A percentile compares a stretch with the other conserved stretches of the same genome.
Conservation (phyloP, 2,113 vertebrate genomes). For the Elgaria multicarinata region DNA sequence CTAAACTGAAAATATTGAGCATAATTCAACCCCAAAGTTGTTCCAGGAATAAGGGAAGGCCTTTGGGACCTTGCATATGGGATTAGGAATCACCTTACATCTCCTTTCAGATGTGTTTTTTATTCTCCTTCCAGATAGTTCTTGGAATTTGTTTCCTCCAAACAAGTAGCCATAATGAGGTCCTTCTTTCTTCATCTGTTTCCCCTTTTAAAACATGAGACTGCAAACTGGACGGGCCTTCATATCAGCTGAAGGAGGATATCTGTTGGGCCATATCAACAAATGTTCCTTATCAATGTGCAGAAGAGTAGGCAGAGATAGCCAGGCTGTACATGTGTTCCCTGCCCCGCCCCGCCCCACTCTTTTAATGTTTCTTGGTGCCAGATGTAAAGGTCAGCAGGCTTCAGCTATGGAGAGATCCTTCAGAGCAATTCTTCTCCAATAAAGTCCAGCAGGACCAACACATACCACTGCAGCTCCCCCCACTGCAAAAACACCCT, state of each 20-base stretch:
- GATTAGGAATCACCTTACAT: background rate
- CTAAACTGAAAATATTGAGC: constrained; percentile 44
- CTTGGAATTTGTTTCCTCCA: constrained; percentile 49
- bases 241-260: constrained; percentile 17
- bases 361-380: constrained; percentile 36
- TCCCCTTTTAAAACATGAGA: background rate
- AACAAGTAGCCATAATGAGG: background rate
- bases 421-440: constrained; percentile 40
- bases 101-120: background rate
- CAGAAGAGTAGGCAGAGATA: background rate
- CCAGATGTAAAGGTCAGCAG: constrained; percentile 38
- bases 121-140: constrained; percentile 6
- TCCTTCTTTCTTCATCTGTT: background rate
- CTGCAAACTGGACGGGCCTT: constrained; percentile 18
- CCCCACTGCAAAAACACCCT: background rate
- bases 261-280: background rate
- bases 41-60: constrained; percentile 1
- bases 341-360: constrained; percentile 48
- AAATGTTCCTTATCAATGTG: constrained; percentile 21
- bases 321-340: constrained; percentile 32
- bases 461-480: constrained; percentile 58
- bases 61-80: background rate
- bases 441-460: constrained; percentile 20
- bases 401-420: constrained; percentile 29
- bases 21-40: background rate